Evolutionary conservation across 1,140 invertebrate genomes (phyloP).

Genomic region (Phymastichus coffea): DNA sequence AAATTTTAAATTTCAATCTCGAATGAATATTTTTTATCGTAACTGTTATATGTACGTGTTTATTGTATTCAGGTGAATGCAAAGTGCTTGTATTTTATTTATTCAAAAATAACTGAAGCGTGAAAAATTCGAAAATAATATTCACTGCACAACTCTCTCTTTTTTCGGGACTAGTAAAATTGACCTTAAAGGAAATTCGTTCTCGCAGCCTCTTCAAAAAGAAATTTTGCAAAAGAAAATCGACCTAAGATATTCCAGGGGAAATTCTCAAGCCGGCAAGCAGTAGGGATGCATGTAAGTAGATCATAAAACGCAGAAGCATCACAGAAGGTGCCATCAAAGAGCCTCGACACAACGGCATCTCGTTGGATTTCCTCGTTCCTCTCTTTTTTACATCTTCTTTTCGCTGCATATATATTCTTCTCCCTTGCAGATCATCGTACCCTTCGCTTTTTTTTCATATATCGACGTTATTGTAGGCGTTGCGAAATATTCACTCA

Average conservation of each 20-base stretch:
- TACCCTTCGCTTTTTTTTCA: not conserved
- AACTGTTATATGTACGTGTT: too few species aligned
- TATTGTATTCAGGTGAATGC: too few species aligned
- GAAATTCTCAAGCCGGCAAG: not conserved
- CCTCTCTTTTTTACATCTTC: not conserved
- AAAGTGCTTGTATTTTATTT: too few species aligned
- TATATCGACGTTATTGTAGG: not conserved
- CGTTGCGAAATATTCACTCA: too few species aligned
- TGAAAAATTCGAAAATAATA: constrained; percentile 14
- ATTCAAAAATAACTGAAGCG: too few species aligned
- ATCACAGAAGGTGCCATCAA: constrained; percentile 26
- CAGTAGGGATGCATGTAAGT: constrained; percentile 26
- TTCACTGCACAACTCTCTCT: too few species aligned
- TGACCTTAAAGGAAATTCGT: constrained; percentile 16
- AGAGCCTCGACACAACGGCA: constrained; percentile 28
- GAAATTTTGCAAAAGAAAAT: constrained; percentile 28
- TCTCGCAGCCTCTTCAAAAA: constrained; percentile 12
- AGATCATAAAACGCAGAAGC: constrained; percentile 31
- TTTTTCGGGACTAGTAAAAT: constrained; percentile 10
- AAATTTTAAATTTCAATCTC: too few species aligned
- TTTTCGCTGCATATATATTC: constrained; percentile 3
- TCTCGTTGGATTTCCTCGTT: constrained; percentile 24
- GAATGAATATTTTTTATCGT: too few species aligned
- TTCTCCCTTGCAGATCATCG: not conserved
- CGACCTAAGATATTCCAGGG: constrained; percentile 20